phyloP scores from a whole-genome alignment of 2,113 vertebrate genomes.

The Scytalopus superciliaris region DNA sequence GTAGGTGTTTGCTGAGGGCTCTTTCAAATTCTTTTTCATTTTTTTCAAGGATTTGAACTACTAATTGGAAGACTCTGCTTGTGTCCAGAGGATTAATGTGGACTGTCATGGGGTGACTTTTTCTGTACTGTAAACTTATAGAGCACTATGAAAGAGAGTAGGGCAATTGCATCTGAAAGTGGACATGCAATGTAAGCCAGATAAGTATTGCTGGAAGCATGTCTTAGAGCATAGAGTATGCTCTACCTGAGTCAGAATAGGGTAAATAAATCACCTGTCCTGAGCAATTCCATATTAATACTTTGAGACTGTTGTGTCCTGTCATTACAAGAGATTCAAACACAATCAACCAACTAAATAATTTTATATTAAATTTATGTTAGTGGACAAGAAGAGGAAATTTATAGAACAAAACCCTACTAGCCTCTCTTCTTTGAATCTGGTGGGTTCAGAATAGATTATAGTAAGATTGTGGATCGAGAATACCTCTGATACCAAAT shows the following conservation, averaged over 20 bases:
- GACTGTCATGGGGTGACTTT: not conserved
- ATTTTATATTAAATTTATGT: not conserved
- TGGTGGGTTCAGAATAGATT: not conserved
- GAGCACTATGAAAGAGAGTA: not conserved
- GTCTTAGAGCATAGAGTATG: not conserved
- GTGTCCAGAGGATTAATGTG: not conserved
- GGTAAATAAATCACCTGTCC: not conserved
- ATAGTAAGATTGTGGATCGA: not conserved
- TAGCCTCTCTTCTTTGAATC: not conserved
- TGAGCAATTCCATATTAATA: not conserved
- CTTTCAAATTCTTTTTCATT: not conserved
- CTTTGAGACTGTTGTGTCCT: not conserved
- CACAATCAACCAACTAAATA: not conserved
- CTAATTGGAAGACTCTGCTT: not conserved
- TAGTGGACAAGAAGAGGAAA: not conserved
- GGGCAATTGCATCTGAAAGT: not conserved
- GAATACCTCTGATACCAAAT: not conserved
- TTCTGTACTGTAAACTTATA: not conserved
- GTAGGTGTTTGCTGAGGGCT: constrained; percentile 59
- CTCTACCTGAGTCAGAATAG: not conserved
- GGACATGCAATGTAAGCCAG: not conserved
- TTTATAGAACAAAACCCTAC: not conserved
- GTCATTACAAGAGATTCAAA: not conserved
- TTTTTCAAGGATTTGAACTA: not conserved
- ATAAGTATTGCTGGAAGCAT: not conserved